phyloP scores from a whole-genome alignment of 1,140 invertebrate genomes.

The Pentalonia nigronervosa region DNA sequence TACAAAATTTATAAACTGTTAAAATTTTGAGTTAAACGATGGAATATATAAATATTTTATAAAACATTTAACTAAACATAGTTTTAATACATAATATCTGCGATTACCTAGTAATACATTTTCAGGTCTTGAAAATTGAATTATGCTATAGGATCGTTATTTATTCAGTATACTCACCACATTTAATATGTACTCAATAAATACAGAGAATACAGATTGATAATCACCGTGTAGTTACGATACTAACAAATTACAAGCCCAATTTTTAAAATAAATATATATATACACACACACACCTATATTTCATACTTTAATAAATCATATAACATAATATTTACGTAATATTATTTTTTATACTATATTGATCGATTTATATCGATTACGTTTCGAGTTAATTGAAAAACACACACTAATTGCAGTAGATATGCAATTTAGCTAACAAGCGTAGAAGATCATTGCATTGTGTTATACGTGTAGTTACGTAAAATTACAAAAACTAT shows the following conservation, averaged over 20 bases:
- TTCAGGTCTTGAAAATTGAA: not conserved
- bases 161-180: not conserved
- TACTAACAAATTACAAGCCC: not conserved
- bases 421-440: not conserved
- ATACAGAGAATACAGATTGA: slow-evolving; percentile 10
- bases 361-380: not conserved
- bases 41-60: not conserved
- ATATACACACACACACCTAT: not conserved
- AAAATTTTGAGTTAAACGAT: too few species aligned
- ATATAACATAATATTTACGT: not conserved
- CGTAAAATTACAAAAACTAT: not conserved
- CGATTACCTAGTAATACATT: not conserved
- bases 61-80: not conserved
- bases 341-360: not conserved
- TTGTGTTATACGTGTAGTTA: slow-evolving; percentile 19
- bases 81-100: too few species aligned
- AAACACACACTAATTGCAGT: slow-evolving; percentile 5
- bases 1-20: not conserved
- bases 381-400: slow-evolving; percentile 1
- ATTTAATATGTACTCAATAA: not conserved
- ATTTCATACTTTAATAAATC: not conserved
- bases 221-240: slow-evolving; percentile 9
- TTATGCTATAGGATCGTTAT: not conserved
- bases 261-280: slow-evolving; percentile 11
- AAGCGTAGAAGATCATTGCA: not conserved